Conservation (phyloP, 2,888 invertebrate species). For the Andrena minutula region DNA sequence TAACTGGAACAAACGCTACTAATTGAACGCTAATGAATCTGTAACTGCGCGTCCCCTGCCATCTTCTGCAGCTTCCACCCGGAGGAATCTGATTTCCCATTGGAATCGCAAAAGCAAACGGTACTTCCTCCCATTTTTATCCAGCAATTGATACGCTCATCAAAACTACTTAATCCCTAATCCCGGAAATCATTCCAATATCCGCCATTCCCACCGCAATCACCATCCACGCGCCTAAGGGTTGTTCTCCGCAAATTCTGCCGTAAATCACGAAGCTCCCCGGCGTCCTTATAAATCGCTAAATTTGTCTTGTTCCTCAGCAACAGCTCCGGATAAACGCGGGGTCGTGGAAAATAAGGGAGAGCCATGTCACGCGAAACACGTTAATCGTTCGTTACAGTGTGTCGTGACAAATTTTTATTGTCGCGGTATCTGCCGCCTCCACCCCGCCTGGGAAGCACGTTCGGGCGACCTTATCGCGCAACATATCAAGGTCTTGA, state of each 20-base stretch:
- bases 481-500: slow-evolving; percentile 72
- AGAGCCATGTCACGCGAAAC: background rate
- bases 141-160: too few relatives aligned
- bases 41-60: slow-evolving; percentile 48
- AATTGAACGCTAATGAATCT: slow-evolving; percentile 84
- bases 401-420: slow-evolving; percentile 60
- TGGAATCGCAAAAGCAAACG: background rate
- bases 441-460: slow-evolving; percentile 12
- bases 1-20: slow-evolving; percentile 80
- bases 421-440: slow-evolving; percentile 47
- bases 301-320: background rate
- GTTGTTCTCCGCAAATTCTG: too few relatives aligned
- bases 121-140: too few relatives aligned
- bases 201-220: background rate
- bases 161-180: too few relatives aligned
- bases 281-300: too few relatives aligned
- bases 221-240: too few relatives aligned
- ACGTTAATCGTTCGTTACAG: slow-evolving; percentile 43
- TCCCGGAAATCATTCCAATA: background rate
- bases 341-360: slow-evolving; percentile 18
- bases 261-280: too few relatives aligned
- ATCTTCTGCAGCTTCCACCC: slow-evolving; percentile 20
- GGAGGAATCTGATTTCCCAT: slow-evolving; percentile 3
- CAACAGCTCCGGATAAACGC: background rate
- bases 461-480: slow-evolving; percentile 62